These are phyloP conservation scores for Hemistola chrysoprasaria DNA, from an alignment of 2,888 invertebrate species.

Conservation along the genomic window DNA sequence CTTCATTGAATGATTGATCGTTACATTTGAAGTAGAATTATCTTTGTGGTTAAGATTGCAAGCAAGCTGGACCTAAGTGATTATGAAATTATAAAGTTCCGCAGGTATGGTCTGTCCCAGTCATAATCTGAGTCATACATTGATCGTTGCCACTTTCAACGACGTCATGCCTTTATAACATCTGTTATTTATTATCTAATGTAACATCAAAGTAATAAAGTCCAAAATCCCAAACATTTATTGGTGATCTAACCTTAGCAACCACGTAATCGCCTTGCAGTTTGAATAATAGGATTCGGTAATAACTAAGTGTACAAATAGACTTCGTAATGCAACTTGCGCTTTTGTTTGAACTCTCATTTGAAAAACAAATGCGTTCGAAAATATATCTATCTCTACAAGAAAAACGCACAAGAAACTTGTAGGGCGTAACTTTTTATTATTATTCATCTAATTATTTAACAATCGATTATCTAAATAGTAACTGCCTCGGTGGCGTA, in stretches of 20 bases:
- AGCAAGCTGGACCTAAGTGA: slow-evolving; percentile 5
- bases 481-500: no score
- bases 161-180: slow-evolving; percentile 26
- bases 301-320: slow-evolving; percentile 65
- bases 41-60: slow-evolving; percentile 35
- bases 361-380: no score
- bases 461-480: no score
- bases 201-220: slow-evolving; percentile 28
- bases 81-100: neutral
- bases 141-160: slow-evolving; percentile 48
- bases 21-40: slow-evolving; percentile 37
- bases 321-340: slow-evolving; percentile 37
- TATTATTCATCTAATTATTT: no score
- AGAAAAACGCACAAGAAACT: no score
- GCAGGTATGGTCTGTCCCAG: slow-evolving; percentile 30
- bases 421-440: no score
- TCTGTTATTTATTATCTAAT: slow-evolving; percentile 1
- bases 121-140: slow-evolving; percentile 59
- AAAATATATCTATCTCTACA: no score
- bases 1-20: slow-evolving; percentile 35
- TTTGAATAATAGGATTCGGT: slow-evolving; percentile 68
- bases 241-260: slow-evolving; percentile 35
- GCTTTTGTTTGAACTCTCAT: slow-evolving; percentile 1
- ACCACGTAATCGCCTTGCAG: slow-evolving; percentile 59
- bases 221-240: slow-evolving; percentile 37